Conservation (phyloP, 2,113 vertebrate species). For the Phasianus colchicus region DNA sequence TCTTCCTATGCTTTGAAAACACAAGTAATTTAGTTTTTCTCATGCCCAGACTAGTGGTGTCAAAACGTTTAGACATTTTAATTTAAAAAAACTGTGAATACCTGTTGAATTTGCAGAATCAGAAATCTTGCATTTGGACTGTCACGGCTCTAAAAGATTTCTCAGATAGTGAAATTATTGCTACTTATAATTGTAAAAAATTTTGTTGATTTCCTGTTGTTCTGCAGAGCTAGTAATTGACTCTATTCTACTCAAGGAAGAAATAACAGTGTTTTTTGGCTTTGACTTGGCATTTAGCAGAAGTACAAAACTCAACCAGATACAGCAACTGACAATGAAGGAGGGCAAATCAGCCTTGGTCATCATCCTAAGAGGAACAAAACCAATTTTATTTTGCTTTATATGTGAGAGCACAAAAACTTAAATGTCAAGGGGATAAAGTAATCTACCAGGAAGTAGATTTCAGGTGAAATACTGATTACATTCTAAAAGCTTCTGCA, state of each 20-base stretch:
- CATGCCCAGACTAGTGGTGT: neutral
- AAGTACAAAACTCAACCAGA: neutral
- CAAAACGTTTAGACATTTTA: conserved; percentile 21
- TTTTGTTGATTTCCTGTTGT: conserved; percentile 52
- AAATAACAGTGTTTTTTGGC: conserved; percentile 1
- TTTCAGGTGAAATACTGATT: neutral
- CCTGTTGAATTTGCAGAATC: neutral
- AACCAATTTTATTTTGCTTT: neutral
- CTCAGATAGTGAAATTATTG: conserved; percentile 22
- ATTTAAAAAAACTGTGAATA: conserved; percentile 22
- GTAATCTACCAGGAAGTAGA: neutral
- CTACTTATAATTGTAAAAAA: conserved; percentile 58
- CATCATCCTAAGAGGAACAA: neutral
- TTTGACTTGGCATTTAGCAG: neutral
- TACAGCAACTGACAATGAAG: neutral
- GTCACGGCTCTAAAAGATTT: conserved; percentile 44
- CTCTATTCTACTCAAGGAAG: conserved; percentile 9
- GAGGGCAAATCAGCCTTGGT: neutral
- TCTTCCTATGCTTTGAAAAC: conserved; percentile 46
- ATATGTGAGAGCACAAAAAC: neutral
- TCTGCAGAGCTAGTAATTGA: conserved; percentile 44
- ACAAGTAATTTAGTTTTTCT: conserved; percentile 38
- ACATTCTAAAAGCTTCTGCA: neutral
- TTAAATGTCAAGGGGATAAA: neutral
- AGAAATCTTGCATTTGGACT: conserved; percentile 38